Conservation (phyloP, 2,113 vertebrate genomes). For the Etia nguti region DNA sequence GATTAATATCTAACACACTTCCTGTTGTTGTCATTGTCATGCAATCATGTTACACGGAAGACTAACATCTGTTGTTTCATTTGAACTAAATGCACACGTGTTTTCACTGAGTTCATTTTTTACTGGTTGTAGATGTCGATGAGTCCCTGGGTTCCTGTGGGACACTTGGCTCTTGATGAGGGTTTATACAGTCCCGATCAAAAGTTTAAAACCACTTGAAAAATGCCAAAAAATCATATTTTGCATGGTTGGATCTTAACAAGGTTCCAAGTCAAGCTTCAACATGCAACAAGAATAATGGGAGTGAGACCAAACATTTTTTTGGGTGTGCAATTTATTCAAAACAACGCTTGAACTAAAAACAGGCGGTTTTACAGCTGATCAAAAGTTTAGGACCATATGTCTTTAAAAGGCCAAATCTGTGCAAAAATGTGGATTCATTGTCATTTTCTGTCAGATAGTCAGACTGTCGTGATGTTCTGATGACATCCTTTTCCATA, state of each 20-base stretch:
- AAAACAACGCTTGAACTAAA: background rate
- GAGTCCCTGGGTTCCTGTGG: background rate
- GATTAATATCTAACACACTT: background rate
- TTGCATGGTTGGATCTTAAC: background rate
- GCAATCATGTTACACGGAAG: background rate
- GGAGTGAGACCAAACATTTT: rapidly evolving
- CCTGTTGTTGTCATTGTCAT: background rate
- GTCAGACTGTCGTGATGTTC: background rate
- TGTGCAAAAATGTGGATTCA: background rate
- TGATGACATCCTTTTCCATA: rapidly evolving
- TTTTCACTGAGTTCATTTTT: background rate
- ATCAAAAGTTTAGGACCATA: background rate
- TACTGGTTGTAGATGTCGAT: background rate
- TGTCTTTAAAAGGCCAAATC: background rate
- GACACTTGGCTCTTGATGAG: background rate
- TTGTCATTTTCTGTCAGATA: background rate
- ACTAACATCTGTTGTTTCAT: background rate
- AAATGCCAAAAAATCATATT: background rate
- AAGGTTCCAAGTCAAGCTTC: background rate
- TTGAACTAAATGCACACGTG: background rate
- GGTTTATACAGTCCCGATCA: background rate
- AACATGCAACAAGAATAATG: background rate
- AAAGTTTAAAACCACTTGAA: background rate
- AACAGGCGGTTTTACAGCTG: background rate
- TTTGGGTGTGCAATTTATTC: rapidly evolving